Evolutionary conservation across 2,113 vertebrate species (phyloP), one percentile per base, ranked within the genome.

Genomic region (Euleptes europaea): DNA sequence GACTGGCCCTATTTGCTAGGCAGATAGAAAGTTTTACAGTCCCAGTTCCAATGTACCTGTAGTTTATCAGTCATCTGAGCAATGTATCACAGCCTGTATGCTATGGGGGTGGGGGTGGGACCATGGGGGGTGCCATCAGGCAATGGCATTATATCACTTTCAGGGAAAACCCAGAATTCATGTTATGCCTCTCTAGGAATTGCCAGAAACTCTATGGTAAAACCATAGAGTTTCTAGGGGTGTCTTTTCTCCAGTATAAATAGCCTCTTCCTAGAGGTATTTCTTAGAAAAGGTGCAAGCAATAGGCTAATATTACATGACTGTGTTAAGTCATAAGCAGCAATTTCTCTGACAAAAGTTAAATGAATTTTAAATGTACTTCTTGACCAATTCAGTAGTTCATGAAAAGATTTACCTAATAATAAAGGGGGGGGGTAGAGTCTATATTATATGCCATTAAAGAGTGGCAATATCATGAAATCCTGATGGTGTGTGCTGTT

Each of bases 381-480:
- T 71, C 14, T 87, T 89, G 79, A 89, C 87, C 66, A 89, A 77
- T 88, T 86, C 90, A 85, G 65, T 33, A 74, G 38, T 88, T 91
- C 82, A 65, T 88, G 82, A 81, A 63, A 84, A 90, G 78, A 67
- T 90, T 42, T n/a, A 90, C 90, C 89, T 86, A 90, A 89, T 88
- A 88, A n/a, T 35, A 63, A 60, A 60, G 31, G n/a, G 33, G 44
- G n/a, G 5, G 65, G 75, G 77, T 23, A 83, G 85, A 93, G 84
- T 82, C 80, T 86, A 91, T 92, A 90, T 90, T 93, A 92, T 57
- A 67, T 74, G 23, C 38, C 70, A 31, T 38, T 40, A 11, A 82
- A 60, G 9, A n/a, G 28, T 60, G 15, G 14, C n/a, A 74, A 26
- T 83, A 33, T 47, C 54, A 44, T 65, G 3, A 28, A 42, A 6